Evolutionary conservation across 35 echinoderm and acorn worm genomes (phyloP), one percentile per base, ranked within the genome.

Genomic region (Diadema setosum): DNA sequence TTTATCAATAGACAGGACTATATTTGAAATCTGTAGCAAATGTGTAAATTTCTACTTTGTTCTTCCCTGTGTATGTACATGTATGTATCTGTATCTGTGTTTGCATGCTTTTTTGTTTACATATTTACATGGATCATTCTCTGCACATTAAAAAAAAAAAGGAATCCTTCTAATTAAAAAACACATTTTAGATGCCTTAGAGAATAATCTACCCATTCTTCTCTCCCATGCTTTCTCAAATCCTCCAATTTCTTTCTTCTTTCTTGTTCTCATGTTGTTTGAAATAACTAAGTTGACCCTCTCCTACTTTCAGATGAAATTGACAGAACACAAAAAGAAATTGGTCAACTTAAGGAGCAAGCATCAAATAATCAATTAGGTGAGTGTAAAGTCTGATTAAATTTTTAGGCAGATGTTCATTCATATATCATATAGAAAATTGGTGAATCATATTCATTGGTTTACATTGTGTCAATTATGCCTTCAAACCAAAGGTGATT

Each of bases 271-370:
- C n/a, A n/a, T n/a, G n/a, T n/a, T n/a, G n/a, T n/a, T n/a, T n/a
- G n/a, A n/a, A n/a, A n/a, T n/a, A n/a, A n/a, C n/a, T n/a, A n/a
- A 6, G 46, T 75, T 0, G 18, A 44, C 75, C 9, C 9, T 73
- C 18, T 75, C 44, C 17, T 30, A 55, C 83, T 18, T 64, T 7
- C 90, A 92, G 90, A 86, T 81, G 45, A 85, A 80, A 92, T 92
- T 39, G 70, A 86, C 12, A 49, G 39, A 21, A 86, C 86, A 26
- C 63, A 86, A 81, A 67, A 46, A 39, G 46, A 85, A 39, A 52
- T 92, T 17, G 74, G 82, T 37, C 8, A 57, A 61, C 73, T 92
- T 5, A 65, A 92, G 9, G 32, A 80, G 26, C 65, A 81, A 84
- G 84, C 90, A 14, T 36, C 64, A 12, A 85, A 78, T 32, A 85